Conservation (phyloP, 2,888 invertebrate genomes). For the Horisme vitalbata region DNA sequence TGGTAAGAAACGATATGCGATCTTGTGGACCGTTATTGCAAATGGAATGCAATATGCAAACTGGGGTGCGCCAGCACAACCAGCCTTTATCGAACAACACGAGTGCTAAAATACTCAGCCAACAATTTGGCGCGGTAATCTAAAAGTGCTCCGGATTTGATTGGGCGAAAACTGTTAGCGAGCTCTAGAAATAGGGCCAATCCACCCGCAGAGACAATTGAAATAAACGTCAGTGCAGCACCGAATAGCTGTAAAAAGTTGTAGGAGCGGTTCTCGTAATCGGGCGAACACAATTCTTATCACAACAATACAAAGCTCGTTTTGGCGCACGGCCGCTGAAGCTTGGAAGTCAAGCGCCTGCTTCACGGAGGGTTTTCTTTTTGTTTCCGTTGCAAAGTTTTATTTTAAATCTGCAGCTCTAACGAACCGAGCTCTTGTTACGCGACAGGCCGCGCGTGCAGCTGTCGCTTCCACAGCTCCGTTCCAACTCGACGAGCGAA, state of each 20-base stretch:
- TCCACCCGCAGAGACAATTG: constrained; percentile 77
- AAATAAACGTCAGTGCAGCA: constrained; percentile 64
- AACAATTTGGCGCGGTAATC: constrained; percentile 41
- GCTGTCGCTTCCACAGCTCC: constrained; percentile 47
- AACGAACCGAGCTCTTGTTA: constrained; percentile 74
- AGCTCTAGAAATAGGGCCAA: constrained; percentile 73
- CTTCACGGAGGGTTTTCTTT: constrained; percentile 65
- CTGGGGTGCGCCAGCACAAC: constrained; percentile 4
- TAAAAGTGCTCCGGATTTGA: constrained; percentile 55
- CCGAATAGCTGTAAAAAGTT: constrained; percentile 37
- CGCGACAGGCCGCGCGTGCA: constrained; percentile 52
- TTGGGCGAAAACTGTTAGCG: constrained; percentile 62
- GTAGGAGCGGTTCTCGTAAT: constrained; percentile 33
- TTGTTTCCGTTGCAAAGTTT: constrained; percentile 68
- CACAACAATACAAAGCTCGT: constrained; percentile 42
- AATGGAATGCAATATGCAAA: constrained; percentile 20
- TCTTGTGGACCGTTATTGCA: constrained; percentile 13
- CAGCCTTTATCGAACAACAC: constrained; percentile 14
- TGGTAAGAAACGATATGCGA: constrained; percentile 3
- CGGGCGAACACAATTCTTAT: constrained; percentile 54
- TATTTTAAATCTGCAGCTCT: constrained; percentile 78
- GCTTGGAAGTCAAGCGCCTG: constrained; percentile 61
- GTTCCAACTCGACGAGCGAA: constrained; percentile 10
- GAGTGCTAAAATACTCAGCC: constrained; percentile 21
- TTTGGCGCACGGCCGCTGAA: constrained; percentile 48